Percentiles rank a stretch among this genome's conserved stretches.
Evolutionary conservation across 2,888 invertebrate genomes (phyloP).

Genomic region (Orthosia gothica): DNA sequence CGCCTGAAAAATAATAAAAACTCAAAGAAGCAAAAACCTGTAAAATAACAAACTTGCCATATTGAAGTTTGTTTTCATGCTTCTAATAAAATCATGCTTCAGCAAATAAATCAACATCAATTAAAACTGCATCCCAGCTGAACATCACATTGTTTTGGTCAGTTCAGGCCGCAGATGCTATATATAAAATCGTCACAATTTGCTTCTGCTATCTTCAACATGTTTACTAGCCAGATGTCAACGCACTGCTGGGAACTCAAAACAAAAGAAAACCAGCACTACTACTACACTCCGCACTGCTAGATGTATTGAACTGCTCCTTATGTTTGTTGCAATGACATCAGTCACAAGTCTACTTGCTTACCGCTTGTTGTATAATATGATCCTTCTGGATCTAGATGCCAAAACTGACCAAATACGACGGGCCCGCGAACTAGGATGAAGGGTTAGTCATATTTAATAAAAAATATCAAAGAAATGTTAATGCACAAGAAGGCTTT

Average conservation of each 20-base stretch:
- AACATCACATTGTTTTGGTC: background rate
- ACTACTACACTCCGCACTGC: background rate
- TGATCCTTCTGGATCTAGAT: background rate
- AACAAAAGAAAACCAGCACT: conserved; percentile 6
- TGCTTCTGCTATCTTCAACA: background rate
- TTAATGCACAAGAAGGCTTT: background rate
- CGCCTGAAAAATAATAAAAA: conserved; percentile 1
- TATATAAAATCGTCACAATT: background rate
- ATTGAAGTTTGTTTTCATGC: background rate
- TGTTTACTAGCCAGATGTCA: background rate
- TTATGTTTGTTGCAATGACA: background rate
- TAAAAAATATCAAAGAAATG: background rate
- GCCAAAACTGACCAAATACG: background rate
- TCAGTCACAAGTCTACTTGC: background rate
- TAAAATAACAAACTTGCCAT: background rate
- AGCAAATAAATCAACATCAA: background rate
- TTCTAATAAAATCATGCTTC: conserved; percentile 11
- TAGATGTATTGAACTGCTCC: background rate
- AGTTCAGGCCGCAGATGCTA: background rate
- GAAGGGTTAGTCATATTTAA: conserved; percentile 2
- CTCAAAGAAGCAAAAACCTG: background rate
- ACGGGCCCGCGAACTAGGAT: background rate
- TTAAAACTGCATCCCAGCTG: background rate
- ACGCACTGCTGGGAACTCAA: background rate
- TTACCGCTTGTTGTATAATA: background rate